Evolutionary conservation across 2,113 vertebrate species (phyloP).

Genomic region (Cochlearius cochlearius): DNA sequence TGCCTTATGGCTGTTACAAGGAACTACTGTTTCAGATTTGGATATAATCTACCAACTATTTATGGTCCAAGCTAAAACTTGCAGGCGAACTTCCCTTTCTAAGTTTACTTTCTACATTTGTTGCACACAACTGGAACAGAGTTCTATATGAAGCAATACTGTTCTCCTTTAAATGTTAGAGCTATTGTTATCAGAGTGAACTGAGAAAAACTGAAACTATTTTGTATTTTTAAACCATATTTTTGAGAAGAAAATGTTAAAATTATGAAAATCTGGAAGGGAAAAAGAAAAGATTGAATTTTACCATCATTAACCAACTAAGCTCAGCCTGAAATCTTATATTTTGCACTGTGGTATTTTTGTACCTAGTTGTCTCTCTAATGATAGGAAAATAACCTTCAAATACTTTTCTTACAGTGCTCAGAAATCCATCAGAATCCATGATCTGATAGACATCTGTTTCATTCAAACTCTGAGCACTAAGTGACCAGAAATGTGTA

Average conservation of each 20-base stretch:
- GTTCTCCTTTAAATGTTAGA: neutral
- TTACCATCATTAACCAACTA: neutral
- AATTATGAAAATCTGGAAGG: neutral
- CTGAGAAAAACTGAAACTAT: neutral
- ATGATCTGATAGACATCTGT: fast-evolving
- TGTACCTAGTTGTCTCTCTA: neutral
- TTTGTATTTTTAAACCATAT: neutral
- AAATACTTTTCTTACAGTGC: neutral
- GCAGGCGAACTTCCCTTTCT: neutral
- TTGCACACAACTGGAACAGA: neutral
- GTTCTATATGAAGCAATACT: neutral
- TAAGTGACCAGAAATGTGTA: neutral
- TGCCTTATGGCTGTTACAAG: neutral
- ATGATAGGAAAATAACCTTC: neutral
- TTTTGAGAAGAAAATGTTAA: neutral
- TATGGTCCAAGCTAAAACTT: neutral
- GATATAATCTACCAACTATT: neutral
- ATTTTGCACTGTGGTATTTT: neutral
- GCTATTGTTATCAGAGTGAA: neutral
- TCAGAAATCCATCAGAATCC: neutral
- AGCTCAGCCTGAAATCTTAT: neutral
- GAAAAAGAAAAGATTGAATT: neutral
- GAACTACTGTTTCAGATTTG: neutral
- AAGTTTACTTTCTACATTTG: neutral
- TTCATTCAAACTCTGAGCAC: neutral